Percentiles rank a stretch among this genome's conserved stretches.
These are phyloP conservation scores for Drosophila fungiperda DNA, from an alignment of 2,888 invertebrate species.

Conservation along the genomic window DNA sequence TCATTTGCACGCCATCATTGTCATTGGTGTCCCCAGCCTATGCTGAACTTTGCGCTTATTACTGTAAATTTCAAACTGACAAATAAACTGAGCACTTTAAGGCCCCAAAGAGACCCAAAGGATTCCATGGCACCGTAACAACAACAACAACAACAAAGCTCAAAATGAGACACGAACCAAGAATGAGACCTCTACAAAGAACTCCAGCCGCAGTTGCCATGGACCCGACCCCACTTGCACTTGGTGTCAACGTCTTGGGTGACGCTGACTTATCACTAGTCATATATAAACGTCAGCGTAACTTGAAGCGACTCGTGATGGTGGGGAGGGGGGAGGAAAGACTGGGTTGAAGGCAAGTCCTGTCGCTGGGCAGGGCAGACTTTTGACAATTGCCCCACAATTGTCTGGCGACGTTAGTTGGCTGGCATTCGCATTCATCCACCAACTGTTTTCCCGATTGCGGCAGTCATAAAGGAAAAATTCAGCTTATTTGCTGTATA, in stretches of 20 bases:
- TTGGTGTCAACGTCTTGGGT: constrained; percentile 60
- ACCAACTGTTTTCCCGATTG: constrained; percentile 50
- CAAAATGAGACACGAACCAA: constrained; percentile 43
- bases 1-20: constrained; percentile 33
- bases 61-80: constrained; percentile 73
- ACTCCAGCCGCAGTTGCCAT: constrained; percentile 10
- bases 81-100: constrained; percentile 77
- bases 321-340: no score
- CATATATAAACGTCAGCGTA: constrained; percentile 74
- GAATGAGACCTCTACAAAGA: neutral
- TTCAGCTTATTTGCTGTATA: constrained; percentile 77
- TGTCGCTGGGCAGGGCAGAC: constrained; percentile 51
- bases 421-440: constrained; percentile 44
- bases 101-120: constrained; percentile 69
- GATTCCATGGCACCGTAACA: constrained; percentile 65
- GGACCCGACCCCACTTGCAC: constrained; percentile 54
- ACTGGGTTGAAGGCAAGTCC: constrained; percentile 17
- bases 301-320: constrained; percentile 4
- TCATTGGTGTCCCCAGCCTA: constrained; percentile 64
- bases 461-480: constrained; percentile 73
- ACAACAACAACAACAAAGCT: constrained; percentile 44
- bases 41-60: constrained; percentile 69
- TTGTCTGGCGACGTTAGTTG: constrained; percentile 64
- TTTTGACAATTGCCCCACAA: constrained; percentile 83
- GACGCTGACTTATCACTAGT: constrained; percentile 78